Conservation (phyloP, 2,888 invertebrate genomes). For the Zootermopsis nevadensis region DNA sequence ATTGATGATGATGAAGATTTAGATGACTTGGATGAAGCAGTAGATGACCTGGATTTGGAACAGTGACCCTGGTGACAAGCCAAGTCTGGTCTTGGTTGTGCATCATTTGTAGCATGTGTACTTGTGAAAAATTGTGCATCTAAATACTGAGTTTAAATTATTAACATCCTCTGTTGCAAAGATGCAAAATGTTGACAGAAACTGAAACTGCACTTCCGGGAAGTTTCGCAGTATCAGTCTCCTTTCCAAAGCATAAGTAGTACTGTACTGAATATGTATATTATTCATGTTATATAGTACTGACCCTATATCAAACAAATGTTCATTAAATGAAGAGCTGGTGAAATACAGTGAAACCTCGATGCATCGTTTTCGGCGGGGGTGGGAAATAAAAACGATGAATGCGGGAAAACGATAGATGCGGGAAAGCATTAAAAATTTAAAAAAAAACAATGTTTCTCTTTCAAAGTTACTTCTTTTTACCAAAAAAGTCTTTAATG, state of each 20-base stretch:
- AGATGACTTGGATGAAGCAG: slow-evolving; percentile 82
- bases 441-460: too few species aligned
- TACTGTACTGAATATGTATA: background rate
- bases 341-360: too few species aligned
- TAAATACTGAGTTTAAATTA: slow-evolving; percentile 7
- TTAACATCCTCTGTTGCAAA: background rate
- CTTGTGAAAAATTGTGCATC: slow-evolving; percentile 10
- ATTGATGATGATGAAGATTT: slow-evolving; percentile 79
- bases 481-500: too few species aligned
- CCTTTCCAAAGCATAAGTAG: background rate
- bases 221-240: background rate
- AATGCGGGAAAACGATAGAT: too few species aligned
- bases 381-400: too few species aligned
- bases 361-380: too few species aligned
- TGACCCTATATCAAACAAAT: background rate
- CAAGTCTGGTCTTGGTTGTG: slow-evolving; percentile 34
- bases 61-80: slow-evolving; percentile 48
- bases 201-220: background rate
- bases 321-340: too few species aligned
- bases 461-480: too few species aligned
- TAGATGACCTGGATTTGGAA: slow-evolving; percentile 69
- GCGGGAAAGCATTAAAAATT: too few species aligned
- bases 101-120: background rate
- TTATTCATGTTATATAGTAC: background rate
- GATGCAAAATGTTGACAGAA: slow-evolving; percentile 1